Base-by-base conservation (phyloP, 2,113 vertebrate species). In the Gnathonemus longibarbis region DNA sequence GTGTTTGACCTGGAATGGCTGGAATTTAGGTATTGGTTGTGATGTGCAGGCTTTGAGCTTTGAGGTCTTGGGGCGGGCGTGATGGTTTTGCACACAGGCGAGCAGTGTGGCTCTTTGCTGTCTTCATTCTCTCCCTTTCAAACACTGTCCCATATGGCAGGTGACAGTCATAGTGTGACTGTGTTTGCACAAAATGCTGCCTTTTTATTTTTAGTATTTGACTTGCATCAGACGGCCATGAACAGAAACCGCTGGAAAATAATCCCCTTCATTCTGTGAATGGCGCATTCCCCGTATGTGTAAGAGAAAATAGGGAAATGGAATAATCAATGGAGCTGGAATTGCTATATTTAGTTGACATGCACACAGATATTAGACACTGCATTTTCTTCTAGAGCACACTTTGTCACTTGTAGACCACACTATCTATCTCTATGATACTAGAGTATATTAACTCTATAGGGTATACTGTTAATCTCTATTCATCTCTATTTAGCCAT, bases 1-100 rank as follows among this genome's bases (percentile, higher is more conserved):
- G 17, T 89, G 91, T 92, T 92, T 89, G 66, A 31, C 31, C 15
- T 13, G 50, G 88, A 84, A 84, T 46, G 70, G 35, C 88, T 42
- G 70, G 88, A 84, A 89, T 80, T 53, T 89, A 11, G 35, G 27
- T 53, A 35, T 83, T 56, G 31, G 49, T 53, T 56, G 74, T 21
- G 49, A 89, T 83, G 15, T 80, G 5, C 45, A 74, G 62, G 62
- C 62, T 48, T 49, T 88, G 88, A 74, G 62, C 42, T 13, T 48
- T n/a, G 49, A 56, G 49, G 24, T 87, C 49, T 53, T 31, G 5
- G 5, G 50, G 86, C 31, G 9, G 46, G 21, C 3, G 5, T 80
- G 88, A 52, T 52, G 48, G 49, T n/a, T 53, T 24, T 11, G 46
- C 46, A 49, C 45, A 19, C 58, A 74, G 88, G 19, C 87, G 21